Base-by-base conservation (phyloP, 2,797 vertebrate species). In the Sebastes steindachneri region DNA sequence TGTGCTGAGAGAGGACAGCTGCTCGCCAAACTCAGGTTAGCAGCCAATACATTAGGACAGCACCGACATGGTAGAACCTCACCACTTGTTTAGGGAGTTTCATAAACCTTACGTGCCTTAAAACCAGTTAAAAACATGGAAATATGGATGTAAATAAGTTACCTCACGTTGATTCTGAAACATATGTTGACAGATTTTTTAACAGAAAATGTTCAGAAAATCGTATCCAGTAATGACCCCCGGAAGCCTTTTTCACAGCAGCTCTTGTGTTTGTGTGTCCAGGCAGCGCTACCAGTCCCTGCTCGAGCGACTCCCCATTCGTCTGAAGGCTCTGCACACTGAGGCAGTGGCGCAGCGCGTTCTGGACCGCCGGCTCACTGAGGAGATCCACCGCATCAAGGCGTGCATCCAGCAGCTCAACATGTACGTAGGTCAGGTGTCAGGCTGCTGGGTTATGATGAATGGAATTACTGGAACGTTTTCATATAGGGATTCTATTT, bases 1-100 rank as follows among this genome's bases (percentile, higher is more conserved):
- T 98, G 98, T 80, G 85, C 88, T 2, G 98, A 99, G 79, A 96
- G 97, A 93, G 97, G 97, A 85, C 95, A 97, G 80, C 96, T 99
- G 23, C 96, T 98, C 4, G 96, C 97, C 21, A 98, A 96, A 88
- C 95, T 98, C 95, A 97, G 98, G 97, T 98, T 31, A 87, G 88
- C 29, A 53, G 58, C 35, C 9, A 58, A 21, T 59, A 60, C 26
- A 5, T 54, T 57, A 58, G 88, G 67, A 41, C 35, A 10, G 15
- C 4, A 45, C 9, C 26, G 7, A 17, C 41, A 35, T 45, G 17
- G 35, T 63, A 33, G 73, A 48, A 84, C 35, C 26, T 54, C 7
- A 45, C 2, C 8, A 54, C 7, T 4, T 25, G 7, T 23, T 25
- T 1, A 28, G 0, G 15, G 17, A 59, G 19, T 53, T 28, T 54